phyloP scores from a whole-genome alignment of 1,140 invertebrate species.

The Homalodisca vitripennis region DNA sequence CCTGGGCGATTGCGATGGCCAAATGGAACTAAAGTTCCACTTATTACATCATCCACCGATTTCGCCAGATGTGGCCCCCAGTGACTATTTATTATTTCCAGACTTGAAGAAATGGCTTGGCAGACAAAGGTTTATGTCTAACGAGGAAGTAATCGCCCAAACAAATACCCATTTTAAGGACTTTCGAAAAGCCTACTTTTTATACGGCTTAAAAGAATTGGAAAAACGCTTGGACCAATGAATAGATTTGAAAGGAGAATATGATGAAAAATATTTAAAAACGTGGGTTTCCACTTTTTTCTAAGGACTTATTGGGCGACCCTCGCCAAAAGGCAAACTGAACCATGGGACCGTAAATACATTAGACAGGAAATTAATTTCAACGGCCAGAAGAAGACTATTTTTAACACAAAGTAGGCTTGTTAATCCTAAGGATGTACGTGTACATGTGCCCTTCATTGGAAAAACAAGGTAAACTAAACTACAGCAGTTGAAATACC shows the following conservation, averaged over 20 bases:
- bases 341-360: too few species aligned
- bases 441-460: too few species aligned
- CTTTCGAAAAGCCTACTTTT: not conserved
- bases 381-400: too few species aligned
- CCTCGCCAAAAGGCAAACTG: too few species aligned
- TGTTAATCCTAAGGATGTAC: too few species aligned
- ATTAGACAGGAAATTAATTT: too few species aligned
- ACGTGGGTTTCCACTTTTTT: not conserved
- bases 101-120: conserved; percentile 29
- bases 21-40: not conserved
- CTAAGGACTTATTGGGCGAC: not conserved
- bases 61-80: not conserved
- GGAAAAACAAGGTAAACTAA: too few species aligned
- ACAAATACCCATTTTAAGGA: not conserved
- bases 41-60: not conserved
- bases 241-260: not conserved
- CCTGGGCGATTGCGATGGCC: too few species aligned
- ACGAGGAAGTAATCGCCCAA: not conserved
- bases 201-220: not conserved
- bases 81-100: conserved; percentile 18
- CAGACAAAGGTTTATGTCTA: not conserved
- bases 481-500: too few species aligned
- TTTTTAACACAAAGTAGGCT: too few species aligned
- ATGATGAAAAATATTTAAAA: not conserved
- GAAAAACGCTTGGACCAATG: not conserved